Base-by-base conservation (phyloP, 2,888 invertebrate genomes). In the Hyposoter dolosus region DNA sequence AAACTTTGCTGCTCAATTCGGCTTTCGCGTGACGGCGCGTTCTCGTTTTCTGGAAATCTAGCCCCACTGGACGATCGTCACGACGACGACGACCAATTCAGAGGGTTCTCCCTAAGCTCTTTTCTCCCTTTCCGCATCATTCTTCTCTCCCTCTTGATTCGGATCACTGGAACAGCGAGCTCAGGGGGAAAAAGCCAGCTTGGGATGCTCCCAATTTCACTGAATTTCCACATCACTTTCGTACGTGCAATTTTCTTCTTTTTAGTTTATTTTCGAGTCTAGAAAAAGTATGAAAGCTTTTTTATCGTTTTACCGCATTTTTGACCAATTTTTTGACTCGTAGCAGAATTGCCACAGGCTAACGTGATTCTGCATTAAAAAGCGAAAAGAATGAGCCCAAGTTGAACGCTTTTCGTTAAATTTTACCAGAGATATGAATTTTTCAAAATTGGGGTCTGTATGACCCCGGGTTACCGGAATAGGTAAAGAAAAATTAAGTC, bases 31-130 rank as follows among this genome's bases (percentile, higher is more conserved):
- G 72, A 53, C 72, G 72, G 45, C 72, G 40, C 1, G 69, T 74
- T 60, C 32, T 35, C 81, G 71, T 68, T 87, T 85, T 81, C 81
- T 77, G 85, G 83, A 85, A 87, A 85, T 83, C 74, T 83, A 79
- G 83, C 87, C 83, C 75, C 69, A 40, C 10, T 40, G 40, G 75
- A 81, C 53, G 23, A 35, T 56, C 66, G 35, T 56, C 66, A 53
- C 72, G 72, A 66, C 60, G 81, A 53, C 72, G 72, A 66, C 60
- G 81, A 83, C 43, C 76, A 78, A 40, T 63, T 65, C 35, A 45
- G 77, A 71, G 71, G 80, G 71, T 79, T 78, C 56, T 50, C 53
- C 35, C 66, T 53, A 63, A 63, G 72, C n/a, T 40, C 69, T 47
- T 45, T 35, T 53, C 47, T 66, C 72, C 65, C 60, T 71, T 60